A percentile compares a stretch with the other conserved stretches of the same genome.
phyloP scores from a whole-genome alignment of 2,888 invertebrate genomes.

The Mimumesa dahlbomi region DNA sequence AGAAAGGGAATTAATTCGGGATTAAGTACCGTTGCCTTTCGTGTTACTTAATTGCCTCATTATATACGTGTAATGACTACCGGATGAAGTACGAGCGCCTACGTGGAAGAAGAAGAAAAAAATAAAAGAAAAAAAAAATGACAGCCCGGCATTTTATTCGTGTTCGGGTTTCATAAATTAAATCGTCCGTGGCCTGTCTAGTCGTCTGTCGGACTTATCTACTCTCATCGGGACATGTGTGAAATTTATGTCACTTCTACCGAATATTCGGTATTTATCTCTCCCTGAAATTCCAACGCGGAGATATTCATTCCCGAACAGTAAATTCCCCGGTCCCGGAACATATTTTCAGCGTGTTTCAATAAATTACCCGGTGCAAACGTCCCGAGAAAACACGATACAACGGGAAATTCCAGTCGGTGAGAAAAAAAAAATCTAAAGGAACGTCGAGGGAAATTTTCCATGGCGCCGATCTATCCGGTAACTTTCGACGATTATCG shows the following conservation, averaged over 20 bases:
- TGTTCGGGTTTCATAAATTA: constrained; percentile 42
- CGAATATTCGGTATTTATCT: neutral
- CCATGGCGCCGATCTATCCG: neutral
- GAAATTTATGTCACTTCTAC: constrained; percentile 17
- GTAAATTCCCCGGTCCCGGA: too few relatives aligned
- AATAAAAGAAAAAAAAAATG: too few relatives aligned
- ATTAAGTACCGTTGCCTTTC: constrained; percentile 47
- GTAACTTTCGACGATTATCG: neutral
- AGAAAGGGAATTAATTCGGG: constrained; percentile 52
- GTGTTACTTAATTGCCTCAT: constrained; percentile 55
- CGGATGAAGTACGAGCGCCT: constrained; percentile 38
- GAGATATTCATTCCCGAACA: neutral
- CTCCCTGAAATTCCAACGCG: constrained; percentile 10
- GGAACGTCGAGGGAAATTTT: too few relatives aligned
- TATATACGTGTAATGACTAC: constrained; percentile 50
- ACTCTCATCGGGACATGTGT: neutral
- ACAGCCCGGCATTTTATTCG: constrained; percentile 19
- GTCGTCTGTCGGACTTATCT: constrained; percentile 17
- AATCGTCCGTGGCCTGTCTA: constrained; percentile 18
- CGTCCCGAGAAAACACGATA: too few relatives aligned
- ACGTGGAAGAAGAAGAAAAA: constrained; percentile 1
- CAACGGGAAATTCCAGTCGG: too few relatives aligned
- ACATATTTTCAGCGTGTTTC: too few relatives aligned
- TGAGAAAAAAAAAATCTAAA: too few relatives aligned
- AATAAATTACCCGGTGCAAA: too few relatives aligned